Conservation (phyloP, 2,113 vertebrate genomes). For the Ailurus styani region DNA sequence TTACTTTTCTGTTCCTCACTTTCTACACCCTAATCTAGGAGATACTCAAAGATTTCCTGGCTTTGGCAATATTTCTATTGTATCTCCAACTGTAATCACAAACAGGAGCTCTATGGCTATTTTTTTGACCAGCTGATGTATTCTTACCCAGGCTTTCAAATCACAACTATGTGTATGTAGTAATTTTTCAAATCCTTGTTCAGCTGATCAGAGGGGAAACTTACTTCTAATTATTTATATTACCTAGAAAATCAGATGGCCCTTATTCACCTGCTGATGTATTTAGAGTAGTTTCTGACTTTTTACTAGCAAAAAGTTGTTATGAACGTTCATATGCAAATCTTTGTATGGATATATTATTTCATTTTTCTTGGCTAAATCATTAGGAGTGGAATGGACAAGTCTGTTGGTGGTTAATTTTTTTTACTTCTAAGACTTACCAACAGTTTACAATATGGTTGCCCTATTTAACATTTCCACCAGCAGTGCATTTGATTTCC, state of each 20-base stretch:
- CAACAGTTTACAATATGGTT: background rate
- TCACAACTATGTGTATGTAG: background rate
- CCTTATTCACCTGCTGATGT: background rate
- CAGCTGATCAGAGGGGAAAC: background rate
- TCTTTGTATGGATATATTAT: background rate
- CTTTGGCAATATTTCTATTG: background rate
- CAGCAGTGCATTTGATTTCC: background rate
- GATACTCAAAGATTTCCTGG: background rate
- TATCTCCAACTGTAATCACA: background rate
- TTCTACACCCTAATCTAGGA: background rate
- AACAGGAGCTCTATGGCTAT: background rate
- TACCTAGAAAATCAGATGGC: background rate
- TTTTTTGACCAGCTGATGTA: background rate
- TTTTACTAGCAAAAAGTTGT: background rate
- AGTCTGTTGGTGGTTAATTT: background rate
- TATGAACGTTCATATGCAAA: background rate
- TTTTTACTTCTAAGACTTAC: background rate
- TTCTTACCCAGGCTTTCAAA: background rate
- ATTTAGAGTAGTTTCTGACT: background rate
- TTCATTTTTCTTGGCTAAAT: background rate
- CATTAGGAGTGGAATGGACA: background rate
- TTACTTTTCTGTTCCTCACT: background rate
- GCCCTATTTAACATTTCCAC: background rate
- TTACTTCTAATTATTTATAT: background rate
- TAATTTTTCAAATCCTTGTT: background rate